A percentile compares a stretch with the other conserved stretches of the same genome.
Evolutionary conservation across 2,797 vertebrate species (phyloP).

Genomic region (Silurus lanzhouensis): DNA sequence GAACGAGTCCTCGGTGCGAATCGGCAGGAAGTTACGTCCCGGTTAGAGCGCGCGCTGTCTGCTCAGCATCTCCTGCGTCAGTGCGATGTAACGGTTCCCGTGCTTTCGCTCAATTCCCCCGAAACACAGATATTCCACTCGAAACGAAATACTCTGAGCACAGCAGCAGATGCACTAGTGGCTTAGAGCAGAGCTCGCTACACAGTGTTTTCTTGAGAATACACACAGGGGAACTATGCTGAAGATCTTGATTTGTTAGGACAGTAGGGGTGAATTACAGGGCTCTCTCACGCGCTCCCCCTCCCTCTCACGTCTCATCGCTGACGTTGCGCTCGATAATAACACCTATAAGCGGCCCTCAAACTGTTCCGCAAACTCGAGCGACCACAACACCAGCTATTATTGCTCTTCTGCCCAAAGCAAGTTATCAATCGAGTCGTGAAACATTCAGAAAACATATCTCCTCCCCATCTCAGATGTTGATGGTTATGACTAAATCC

Average conservation of each 20-base stretch:
- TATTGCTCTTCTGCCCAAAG: not conserved
- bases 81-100: slow-evolving; percentile 47
- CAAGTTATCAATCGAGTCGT: slow-evolving; percentile 18
- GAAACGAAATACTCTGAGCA: not conserved
- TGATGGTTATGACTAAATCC: not conserved
- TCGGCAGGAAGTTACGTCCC: slow-evolving; percentile 59
- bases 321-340: slow-evolving; percentile 83
- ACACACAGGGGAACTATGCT: slow-evolving; percentile 51
- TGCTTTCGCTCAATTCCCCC: not conserved
- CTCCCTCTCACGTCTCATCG: slow-evolving; percentile 67
- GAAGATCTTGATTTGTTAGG: slow-evolving; percentile 60
- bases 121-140: not conserved
- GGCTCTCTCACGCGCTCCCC: slow-evolving; percentile 64
- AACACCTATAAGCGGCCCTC: slow-evolving; percentile 58
- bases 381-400: slow-evolving; percentile 1
- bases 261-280: slow-evolving; percentile 66
- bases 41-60: slow-evolving; percentile 56
- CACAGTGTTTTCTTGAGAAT: slow-evolving; percentile 65
- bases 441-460: slow-evolving; percentile 28
- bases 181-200: slow-evolving; percentile 37
- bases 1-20: slow-evolving; percentile 51
- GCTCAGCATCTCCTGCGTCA: slow-evolving; percentile 57
- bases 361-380: slow-evolving; percentile 24
- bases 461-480: slow-evolving; percentile 17
- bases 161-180: not conserved